These are phyloP conservation scores for Eristalis arbustorum DNA, from an alignment of 2,888 invertebrate species.

Conservation along the genomic window DNA sequence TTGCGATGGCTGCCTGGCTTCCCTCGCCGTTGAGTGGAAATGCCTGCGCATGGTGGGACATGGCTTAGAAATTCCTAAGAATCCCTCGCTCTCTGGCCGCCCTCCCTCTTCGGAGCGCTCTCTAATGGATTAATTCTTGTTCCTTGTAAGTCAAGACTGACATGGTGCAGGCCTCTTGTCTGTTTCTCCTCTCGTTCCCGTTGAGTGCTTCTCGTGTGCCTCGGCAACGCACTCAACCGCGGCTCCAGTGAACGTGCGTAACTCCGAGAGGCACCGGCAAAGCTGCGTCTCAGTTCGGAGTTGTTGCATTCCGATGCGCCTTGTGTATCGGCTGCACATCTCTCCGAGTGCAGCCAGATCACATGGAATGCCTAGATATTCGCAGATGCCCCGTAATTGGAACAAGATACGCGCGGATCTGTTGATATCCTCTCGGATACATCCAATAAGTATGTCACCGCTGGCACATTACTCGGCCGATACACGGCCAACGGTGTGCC, in stretches of 20 bases:
- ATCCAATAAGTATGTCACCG: background rate
- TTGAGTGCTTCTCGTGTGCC: background rate
- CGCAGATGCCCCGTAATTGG: background rate
- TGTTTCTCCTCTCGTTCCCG: background rate
- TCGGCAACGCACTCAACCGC: background rate
- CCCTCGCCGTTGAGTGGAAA: background rate
- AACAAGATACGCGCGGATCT: background rate
- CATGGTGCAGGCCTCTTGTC: slow-evolving; percentile 8
- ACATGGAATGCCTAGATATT: background rate
- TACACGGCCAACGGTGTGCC: background rate
- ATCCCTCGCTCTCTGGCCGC: background rate
- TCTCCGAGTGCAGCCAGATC: background rate
- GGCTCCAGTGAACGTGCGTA: too few relatives aligned
- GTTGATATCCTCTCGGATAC: background rate
- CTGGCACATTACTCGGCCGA: background rate
- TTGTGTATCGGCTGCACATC: background rate
- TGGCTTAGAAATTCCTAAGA: slow-evolving; percentile 40
- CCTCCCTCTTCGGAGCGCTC: background rate
- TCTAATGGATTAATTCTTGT: slow-evolving; percentile 53
- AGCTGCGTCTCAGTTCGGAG: background rate
- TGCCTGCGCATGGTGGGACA: slow-evolving; percentile 20
- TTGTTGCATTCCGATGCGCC: background rate
- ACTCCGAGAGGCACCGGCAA: background rate
- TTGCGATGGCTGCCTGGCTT: background rate
- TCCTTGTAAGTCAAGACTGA: slow-evolving; percentile 11